Base-by-base conservation (phyloP, 37 sponge, comb jelly and placozoan genomes). In the Spongia lamella region DNA sequence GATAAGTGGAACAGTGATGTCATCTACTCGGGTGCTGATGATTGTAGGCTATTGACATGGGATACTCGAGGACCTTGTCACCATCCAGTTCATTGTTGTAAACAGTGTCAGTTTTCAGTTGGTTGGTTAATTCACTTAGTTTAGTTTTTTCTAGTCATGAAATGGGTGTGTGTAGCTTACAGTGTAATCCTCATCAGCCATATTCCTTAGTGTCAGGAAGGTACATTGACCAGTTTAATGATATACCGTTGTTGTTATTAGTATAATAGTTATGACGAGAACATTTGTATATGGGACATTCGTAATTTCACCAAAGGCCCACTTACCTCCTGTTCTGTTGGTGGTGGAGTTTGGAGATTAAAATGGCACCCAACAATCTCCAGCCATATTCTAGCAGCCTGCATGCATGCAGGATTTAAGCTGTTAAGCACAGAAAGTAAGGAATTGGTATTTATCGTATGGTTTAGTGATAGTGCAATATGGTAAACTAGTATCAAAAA, bases 271-370 rank as follows among this genome's bases (percentile, higher is more conserved):
- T 94, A 94, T 79, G 96, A 96, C 59, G 94, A 96, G 57, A 61
- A 51, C 0, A 27, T 92, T 40, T 20, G 69, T 7, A 39, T 96
- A 0, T 96, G 90, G 90, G 96, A 96, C 53, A 70, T 50, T 6
- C 72, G 94, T 0, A 57, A 72, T 6, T 38, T 92, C 70, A 61
- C 50, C 22, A 2, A 19, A 3, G 33, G 24, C 31, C 93, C 96
- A 26, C 31, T 96, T 52, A 67, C 57, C 25, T 68, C 78, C 40
- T 4, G 54, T 17, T 30, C 27, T 6, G 54, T 93, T 7, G 96
- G 94, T n/a, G 96, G 96, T 53, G 96, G 96, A 0, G 78, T 96
- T 20, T 96, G 96, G 96, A 80, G 96, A 34, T 38, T 96, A 15
- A 96, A 96, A 63, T 93, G 93, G 85, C 76, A 86, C 38, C 82